These are phyloP conservation scores for Callosobruchus maculatus DNA, from an alignment of 2,888 invertebrate genomes.

Conservation along the genomic window DNA sequence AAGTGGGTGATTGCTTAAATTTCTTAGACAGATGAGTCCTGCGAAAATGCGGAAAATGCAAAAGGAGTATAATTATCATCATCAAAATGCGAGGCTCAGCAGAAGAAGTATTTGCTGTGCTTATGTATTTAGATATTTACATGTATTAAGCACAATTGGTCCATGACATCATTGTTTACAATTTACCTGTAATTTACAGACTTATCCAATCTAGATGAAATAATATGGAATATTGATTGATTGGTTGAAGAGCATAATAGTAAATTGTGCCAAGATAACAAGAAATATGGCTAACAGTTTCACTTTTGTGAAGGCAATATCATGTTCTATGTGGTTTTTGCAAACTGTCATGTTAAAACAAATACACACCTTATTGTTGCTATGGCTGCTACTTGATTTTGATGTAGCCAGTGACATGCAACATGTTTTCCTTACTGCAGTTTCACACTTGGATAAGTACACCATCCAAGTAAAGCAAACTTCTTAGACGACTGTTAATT, in stretches of 20 bases:
- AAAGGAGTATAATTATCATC: too few relatives aligned
- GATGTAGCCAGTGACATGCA: neutral
- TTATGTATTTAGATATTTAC: too few relatives aligned
- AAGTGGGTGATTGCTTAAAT: neutral
- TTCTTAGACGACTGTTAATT: too few relatives aligned
- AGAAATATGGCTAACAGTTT: slow-evolving; percentile 1
- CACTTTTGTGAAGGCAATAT: neutral
- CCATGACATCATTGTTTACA: too few relatives aligned
- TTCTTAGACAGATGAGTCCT: slow-evolving; percentile 1
- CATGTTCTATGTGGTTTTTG: slow-evolving; percentile 7
- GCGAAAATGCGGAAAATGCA: too few relatives aligned
- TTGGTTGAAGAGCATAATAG: slow-evolving; percentile 1
- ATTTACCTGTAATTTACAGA: too few relatives aligned
- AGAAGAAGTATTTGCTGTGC: too few relatives aligned
- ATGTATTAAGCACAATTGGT: too few relatives aligned
- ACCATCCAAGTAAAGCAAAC: too few relatives aligned
- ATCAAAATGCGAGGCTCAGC: neutral
- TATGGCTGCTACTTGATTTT: slow-evolving; percentile 16
- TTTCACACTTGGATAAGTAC: neutral
- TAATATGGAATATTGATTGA: too few relatives aligned
- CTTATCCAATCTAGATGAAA: too few relatives aligned
- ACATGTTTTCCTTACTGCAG: neutral
- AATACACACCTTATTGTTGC: slow-evolving; percentile 7
- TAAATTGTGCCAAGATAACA: slow-evolving; percentile 1
- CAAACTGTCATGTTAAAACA: slow-evolving; percentile 8